Percentiles rank a stretch among this genome's conserved stretches.
These are phyloP conservation scores for Drosophila quadrilineata DNA, from an alignment of 1,140 invertebrate genomes.

Conservation along the genomic window DNA sequence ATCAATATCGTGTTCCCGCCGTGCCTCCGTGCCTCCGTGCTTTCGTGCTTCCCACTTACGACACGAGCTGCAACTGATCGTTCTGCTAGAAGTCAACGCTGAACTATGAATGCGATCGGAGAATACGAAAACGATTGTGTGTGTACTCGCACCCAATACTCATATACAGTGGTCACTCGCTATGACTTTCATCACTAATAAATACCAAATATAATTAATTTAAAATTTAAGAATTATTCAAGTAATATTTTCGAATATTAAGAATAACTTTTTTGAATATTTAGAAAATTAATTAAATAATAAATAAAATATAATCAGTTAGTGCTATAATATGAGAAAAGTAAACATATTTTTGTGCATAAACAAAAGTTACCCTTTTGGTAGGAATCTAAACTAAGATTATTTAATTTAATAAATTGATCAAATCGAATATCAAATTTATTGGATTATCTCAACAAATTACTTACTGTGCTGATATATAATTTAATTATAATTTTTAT, in stretches of 20 bases:
- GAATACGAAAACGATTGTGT: neutral
- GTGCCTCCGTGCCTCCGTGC: constrained; percentile 43
- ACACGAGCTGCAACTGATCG: constrained; percentile 55
- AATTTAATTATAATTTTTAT: constrained; percentile 6
- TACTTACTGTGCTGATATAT: neutral
- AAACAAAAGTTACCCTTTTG: too few species aligned
- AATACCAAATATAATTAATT: too few species aligned
- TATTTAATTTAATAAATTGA: too few species aligned
- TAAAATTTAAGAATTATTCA: too few species aligned
- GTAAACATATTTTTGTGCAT: too few species aligned
- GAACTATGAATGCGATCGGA: neutral
- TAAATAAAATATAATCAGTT: neutral
- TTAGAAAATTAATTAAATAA: neutral
- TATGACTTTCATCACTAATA: too few species aligned
- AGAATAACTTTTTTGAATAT: neutral
- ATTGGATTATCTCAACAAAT: neutral
- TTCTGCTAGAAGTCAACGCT: constrained; percentile 32
- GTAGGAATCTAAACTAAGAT: too few species aligned
- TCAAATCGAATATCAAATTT: neutral
- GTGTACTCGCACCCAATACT: neutral
- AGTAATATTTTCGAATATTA: too few species aligned
- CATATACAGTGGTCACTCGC: neutral
- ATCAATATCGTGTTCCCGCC: neutral
- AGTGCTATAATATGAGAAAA: neutral
- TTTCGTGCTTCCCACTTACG: constrained; percentile 52